Evolutionary conservation across 2,113 vertebrate species (phyloP).

Genomic region (Podarcis muralis): DNA sequence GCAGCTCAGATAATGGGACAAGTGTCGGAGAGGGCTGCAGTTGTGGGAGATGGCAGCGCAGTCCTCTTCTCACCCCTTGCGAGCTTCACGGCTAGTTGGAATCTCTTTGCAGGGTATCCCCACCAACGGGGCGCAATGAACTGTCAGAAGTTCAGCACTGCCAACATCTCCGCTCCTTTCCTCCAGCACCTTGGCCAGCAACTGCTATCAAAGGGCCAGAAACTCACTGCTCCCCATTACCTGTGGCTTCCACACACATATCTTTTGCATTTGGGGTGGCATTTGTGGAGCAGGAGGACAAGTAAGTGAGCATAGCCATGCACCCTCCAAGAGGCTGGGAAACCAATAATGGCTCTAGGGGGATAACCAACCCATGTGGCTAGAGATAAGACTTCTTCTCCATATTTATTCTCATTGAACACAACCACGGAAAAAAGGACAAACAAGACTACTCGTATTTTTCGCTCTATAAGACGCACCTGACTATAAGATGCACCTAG

Average conservation of each 20-base stretch:
- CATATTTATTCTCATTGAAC: background rate
- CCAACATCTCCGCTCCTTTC: background rate
- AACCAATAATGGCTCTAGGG: background rate
- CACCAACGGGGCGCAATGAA: background rate
- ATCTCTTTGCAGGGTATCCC: background rate
- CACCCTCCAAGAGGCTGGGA: background rate
- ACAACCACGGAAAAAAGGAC: background rate
- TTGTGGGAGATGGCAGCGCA: too few relatives aligned
- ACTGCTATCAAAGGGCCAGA: background rate
- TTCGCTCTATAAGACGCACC: too few relatives aligned
- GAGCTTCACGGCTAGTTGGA: background rate
- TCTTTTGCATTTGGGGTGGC: too few relatives aligned
- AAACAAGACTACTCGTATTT: too few relatives aligned
- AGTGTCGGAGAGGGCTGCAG: background rate
- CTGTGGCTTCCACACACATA: background rate
- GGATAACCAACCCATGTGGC: background rate
- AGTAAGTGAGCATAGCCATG: background rate
- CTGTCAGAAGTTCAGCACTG: background rate
- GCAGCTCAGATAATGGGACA: background rate
- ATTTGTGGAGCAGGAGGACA: too few relatives aligned
- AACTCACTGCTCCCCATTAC: too few relatives aligned
- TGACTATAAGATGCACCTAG: too few relatives aligned
- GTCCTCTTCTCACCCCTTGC: background rate
- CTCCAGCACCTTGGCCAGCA: constrained; percentile 20
- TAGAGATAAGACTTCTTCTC: background rate